Evolutionary conservation across 2,113 vertebrate genomes (phyloP).

Genomic region (Empidonax alnorum): DNA sequence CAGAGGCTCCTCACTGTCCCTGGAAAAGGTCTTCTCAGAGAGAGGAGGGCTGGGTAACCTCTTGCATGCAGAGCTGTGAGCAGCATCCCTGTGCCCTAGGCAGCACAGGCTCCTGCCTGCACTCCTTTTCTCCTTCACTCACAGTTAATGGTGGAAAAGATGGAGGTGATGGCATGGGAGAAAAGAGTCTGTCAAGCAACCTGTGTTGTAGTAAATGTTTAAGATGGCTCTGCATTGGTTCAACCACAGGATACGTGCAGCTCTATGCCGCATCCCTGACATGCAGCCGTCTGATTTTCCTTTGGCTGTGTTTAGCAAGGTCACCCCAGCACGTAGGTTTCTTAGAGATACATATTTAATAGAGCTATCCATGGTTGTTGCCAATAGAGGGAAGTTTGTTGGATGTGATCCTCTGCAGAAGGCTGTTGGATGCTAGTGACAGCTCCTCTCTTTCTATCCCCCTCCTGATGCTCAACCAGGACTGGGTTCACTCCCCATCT

Average conservation of each 20-base stretch:
- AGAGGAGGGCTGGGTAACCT: not conserved
- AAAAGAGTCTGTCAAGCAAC: not conserved
- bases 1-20: fast-evolving
- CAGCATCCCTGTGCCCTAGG: fast-evolving
- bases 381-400: not conserved
- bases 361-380: not conserved
- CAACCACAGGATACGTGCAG: not conserved
- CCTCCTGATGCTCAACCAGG: not conserved
- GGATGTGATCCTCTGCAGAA: not conserved
- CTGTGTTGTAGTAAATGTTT: not conserved
- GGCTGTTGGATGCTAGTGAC: not conserved
- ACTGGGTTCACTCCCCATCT: not conserved
- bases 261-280: not conserved
- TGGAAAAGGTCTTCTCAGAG: not conserved
- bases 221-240: not conserved
- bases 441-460: not conserved
- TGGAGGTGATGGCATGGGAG: not conserved
- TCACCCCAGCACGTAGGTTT: not conserved
- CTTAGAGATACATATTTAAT: not conserved
- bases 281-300: not conserved
- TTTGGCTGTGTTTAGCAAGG: not conserved
- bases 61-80: not conserved
- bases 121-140: not conserved
- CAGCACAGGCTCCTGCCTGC: not conserved
- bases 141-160: not conserved